Base-by-base conservation (phyloP, 2,888 invertebrate species). In the Oscheius sp. region DNA sequence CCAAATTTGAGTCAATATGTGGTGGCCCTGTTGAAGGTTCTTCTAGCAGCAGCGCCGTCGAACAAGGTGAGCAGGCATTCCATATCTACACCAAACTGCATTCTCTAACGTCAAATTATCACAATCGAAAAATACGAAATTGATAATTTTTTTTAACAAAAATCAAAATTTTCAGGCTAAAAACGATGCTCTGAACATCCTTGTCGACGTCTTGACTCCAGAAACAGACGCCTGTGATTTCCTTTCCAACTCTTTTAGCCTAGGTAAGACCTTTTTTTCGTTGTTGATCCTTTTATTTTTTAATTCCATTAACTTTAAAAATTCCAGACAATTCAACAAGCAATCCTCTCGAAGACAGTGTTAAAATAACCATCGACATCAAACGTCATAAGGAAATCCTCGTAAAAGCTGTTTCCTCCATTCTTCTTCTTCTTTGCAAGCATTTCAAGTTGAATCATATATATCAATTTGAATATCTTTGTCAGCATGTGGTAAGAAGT, bases 391-490 rank as follows among this genome's bases (percentile, higher is more conserved):
- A 98, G 68, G 87, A 87, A 80, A 94, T 98, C 63, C 94, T 98
- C 80, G 95, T 97, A 0, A 99, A 98, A 89, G 93, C 95, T 14
- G 92, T 94, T 0, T 93, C 94, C 47, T 93, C 92, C 17, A 93
- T 96, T 79, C 89, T 97, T 64, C 88, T 98, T 68, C 89, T 97
- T 9, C 90, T 97, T 63, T 88, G 98, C 76, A 99, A 99, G 88
- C 96, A 98, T 89, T 94, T 97, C 85, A 97, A 97, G 88, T 86
- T 92, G 49, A 98, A 96, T 88, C 98, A 98, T 88, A 90, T 97
- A 51, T 98, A 96, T 87, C 98, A 99, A 86, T 98, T 97, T 30
- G 98, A 99, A 88, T 97, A 94, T 86, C 94, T 97, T 92, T 94
- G 95, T 1, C 96, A 98, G 88, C 96, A 98, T 89, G 89, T 83